These are phyloP conservation scores for Phyllostomus discolor DNA, from an alignment of 2,113 vertebrate species.

Conservation along the genomic window DNA sequence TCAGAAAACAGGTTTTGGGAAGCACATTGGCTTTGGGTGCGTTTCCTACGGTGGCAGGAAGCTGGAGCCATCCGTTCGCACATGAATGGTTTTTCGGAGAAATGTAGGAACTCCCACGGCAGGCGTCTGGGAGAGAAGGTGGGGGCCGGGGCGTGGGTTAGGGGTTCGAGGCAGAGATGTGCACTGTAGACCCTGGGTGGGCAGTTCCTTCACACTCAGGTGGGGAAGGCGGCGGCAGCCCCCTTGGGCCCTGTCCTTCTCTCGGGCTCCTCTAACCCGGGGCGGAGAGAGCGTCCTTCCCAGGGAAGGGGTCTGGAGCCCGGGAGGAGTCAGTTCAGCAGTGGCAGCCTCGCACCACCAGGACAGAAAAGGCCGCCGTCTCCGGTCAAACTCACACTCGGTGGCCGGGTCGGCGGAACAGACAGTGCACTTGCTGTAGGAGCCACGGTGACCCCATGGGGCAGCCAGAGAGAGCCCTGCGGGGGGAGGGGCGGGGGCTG, in stretches of 20 bases:
- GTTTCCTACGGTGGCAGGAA: neutral
- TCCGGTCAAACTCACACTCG: neutral
- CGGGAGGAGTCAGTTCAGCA: neutral
- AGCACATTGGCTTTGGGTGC: neutral
- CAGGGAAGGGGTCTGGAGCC: neutral
- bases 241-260: neutral
- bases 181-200: neutral
- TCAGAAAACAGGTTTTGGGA: neutral
- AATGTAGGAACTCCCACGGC: neutral
- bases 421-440: too few relatives aligned
- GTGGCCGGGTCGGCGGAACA: accelerated
- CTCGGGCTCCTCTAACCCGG: neutral
- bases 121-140: neutral
- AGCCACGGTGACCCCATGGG: too few relatives aligned
- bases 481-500: accelerated
- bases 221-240: neutral
- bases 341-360: neutral
- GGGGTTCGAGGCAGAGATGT: neutral
- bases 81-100: neutral
- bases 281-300: neutral
- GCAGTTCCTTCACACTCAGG: neutral
- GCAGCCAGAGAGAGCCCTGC: neutral
- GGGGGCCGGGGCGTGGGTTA: accelerated
- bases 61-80: neutral
- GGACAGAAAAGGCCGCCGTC: neutral